Evolutionary conservation across 2,888 invertebrate genomes (phyloP).

Genomic region (Cerceris rybyensis): DNA sequence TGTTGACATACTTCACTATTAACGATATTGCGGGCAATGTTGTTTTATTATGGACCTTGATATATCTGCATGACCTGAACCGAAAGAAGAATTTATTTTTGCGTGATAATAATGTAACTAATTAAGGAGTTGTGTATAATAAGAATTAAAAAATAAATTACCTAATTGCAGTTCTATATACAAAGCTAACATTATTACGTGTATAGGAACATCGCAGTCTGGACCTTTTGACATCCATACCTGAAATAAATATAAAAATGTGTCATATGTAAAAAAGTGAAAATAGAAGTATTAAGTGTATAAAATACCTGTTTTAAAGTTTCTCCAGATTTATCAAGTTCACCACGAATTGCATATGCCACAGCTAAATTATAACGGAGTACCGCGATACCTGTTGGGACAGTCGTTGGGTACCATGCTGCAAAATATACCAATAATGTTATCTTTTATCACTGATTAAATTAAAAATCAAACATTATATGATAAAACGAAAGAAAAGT

Average conservation of each 20-base stretch:
- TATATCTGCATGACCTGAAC: slow-evolving; percentile 84
- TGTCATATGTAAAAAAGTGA: background rate
- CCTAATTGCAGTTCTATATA: slow-evolving; percentile 87
- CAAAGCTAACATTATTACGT: slow-evolving; percentile 86
- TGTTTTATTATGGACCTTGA: slow-evolving; percentile 86
- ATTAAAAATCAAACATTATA: slow-evolving; percentile 13
- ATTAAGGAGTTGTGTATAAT: background rate
- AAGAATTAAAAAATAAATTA: slow-evolving; percentile 63
- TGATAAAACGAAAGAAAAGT: background rate
- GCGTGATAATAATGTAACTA: background rate
- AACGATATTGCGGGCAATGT: slow-evolving; percentile 83
- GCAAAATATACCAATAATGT: slow-evolving; percentile 50
- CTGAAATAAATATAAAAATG: slow-evolving; percentile 68
- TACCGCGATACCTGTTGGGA: slow-evolving; percentile 87
- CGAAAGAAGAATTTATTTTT: slow-evolving; percentile 34
- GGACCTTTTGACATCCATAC: slow-evolving; percentile 84
- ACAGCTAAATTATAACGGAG: slow-evolving; percentile 91
- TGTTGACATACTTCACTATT: slow-evolving; percentile 41
- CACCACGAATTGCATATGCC: slow-evolving; percentile 88
- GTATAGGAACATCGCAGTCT: slow-evolving; percentile 84
- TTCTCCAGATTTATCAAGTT: slow-evolving; percentile 86
- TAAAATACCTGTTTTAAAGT: slow-evolving; percentile 80
- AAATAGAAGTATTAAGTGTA: background rate
- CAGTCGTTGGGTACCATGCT: slow-evolving; percentile 86
- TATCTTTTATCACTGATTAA: background rate